A percentile compares a stretch with the other conserved stretches of the same genome.
phyloP scores from a whole-genome alignment of 2,888 invertebrate species.

The Heteropelma amictum region DNA sequence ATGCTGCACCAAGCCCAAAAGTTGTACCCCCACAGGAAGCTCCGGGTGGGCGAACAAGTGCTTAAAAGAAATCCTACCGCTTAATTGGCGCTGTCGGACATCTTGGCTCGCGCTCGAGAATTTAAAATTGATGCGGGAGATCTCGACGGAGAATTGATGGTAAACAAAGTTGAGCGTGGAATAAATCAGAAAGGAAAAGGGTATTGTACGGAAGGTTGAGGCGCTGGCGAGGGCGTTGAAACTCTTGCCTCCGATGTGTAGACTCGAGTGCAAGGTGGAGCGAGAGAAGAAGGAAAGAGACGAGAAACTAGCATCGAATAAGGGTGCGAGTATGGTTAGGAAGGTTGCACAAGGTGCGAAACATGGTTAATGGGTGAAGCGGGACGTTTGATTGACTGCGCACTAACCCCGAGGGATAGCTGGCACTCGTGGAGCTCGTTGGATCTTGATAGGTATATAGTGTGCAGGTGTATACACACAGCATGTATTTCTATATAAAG shows the following conservation, averaged over 20 bases:
- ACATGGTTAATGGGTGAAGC: conserved; percentile 50
- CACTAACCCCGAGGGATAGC: conserved; percentile 39
- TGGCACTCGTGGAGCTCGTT: conserved; percentile 19
- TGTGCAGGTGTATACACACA: not conserved
- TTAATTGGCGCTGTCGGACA: not conserved
- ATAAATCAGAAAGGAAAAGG: conserved; percentile 34
- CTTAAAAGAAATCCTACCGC: not conserved
- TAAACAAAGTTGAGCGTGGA: not conserved
- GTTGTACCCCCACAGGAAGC: no score
- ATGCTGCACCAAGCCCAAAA: no score
- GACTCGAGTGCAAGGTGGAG: not conserved
- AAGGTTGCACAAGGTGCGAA: conserved; percentile 46
- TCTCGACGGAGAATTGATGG: not conserved
- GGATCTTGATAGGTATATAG: conserved; percentile 40
- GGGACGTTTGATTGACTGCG: conserved; percentile 53
- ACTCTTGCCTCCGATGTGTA: not conserved
- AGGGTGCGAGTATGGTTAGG: conserved; percentile 12
- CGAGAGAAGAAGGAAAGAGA: not conserved
- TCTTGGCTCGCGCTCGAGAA: not conserved
- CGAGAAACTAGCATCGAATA: not conserved
- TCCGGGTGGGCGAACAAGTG: no score
- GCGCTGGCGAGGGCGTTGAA: not conserved
- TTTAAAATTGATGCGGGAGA: not conserved
- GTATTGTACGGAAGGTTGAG: not conserved
- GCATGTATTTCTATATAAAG: conserved; percentile 13